Evolutionary conservation across 2,888 invertebrate genomes (phyloP), one percentile per base, ranked within the genome.

Genomic region (Orthosia gothica): DNA sequence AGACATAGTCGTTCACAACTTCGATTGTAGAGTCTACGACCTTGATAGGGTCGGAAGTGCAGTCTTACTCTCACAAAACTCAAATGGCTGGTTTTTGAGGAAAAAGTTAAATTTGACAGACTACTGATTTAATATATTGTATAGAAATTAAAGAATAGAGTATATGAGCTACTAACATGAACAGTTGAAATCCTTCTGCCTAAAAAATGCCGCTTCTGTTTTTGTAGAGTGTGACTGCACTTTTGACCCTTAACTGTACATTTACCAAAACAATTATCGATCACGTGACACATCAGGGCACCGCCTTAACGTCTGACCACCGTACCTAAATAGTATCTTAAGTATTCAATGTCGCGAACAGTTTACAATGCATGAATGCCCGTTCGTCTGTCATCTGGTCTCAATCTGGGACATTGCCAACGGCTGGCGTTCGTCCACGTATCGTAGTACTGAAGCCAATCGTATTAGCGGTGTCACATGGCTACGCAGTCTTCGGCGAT

Each of bases 331-430:
- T 81, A 85, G 76, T 81, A 73, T 79, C 73, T 81, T 71, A 77
- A 81, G 71, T 83, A 84, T 83, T 83, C 81, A 82, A 86, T 87
- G 87, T 89, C 86, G 76, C 70, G 77, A 84, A 86, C 81, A 89
- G 92, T 92, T 92, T 91, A 91, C 89, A 90, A 88, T 88, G 87
- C 85, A 89, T 88, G 87, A 88, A 89, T 88, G 89, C 77, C 87
- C 85, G 89, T 89, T 89, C 84, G 88, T 89, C 89, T 88, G 89
- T 89, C 90, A 89, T 89, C 90, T 92, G 92, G 89, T 90, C 91
- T 86, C 85, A 87, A 89, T 90, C 90, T 94, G 94, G 94, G 83
- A 47, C 64, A 3, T 62, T 89, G 94, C 94, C 94, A 94, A 86
- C 87, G 83, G 84, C 84, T 90, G 89, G 88, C 85, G 79, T 84